Evolutionary conservation across 2,113 vertebrate species (phyloP).

Genomic region (Anseranas semipalmata): DNA sequence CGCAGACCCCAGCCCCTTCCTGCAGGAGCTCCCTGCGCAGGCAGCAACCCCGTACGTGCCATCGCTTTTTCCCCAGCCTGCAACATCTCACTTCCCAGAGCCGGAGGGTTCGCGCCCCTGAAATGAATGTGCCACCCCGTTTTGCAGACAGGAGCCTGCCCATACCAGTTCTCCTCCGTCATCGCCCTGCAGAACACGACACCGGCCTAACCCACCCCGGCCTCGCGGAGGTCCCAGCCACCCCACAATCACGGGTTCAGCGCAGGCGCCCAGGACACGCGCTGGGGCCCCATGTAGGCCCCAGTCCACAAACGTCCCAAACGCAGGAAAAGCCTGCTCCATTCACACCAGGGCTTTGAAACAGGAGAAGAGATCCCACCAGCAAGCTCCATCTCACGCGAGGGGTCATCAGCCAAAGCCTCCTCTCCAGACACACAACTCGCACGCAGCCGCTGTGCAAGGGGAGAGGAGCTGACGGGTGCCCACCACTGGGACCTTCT

Average conservation of each 20-base stretch:
- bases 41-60: accelerated
- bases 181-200: neutral
- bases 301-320: neutral
- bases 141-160: neutral
- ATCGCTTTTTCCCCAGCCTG: neutral
- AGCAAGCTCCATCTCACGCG: neutral
- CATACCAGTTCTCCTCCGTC: neutral
- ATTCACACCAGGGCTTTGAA: neutral
- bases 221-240: neutral
- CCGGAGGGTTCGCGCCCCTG: neutral
- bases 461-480: accelerated
- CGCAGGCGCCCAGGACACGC: too few relatives aligned
- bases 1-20: neutral
- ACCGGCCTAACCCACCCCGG: neutral
- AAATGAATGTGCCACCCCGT: neutral
- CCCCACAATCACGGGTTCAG: neutral
- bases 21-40: neutral
- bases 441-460: neutral
- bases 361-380: too few relatives aligned
- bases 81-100: neutral
- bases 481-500: accelerated
- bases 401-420: neutral
- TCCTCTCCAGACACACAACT: neutral
- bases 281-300: neutral
- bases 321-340: neutral